Base-by-base conservation (phyloP, 2,888 invertebrate species). In the Ypsolopha sequella region DNA sequence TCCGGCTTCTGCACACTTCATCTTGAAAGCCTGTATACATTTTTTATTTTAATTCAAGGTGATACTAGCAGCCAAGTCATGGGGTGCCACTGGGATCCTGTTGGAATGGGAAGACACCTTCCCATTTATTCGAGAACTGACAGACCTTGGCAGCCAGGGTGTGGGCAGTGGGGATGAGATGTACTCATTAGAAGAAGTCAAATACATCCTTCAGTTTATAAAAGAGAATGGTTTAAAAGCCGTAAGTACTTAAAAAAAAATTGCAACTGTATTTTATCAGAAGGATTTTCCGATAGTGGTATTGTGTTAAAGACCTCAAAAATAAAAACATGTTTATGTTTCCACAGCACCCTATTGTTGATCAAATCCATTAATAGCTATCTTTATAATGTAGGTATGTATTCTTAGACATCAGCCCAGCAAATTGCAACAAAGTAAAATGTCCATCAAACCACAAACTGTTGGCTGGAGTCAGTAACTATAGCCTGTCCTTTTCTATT, bases 81-180 rank as follows among this genome's bases (percentile, higher is more conserved):
- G 93, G 87, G 93, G 95, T 24, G 94, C 92, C 0, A 95, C 94
- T 1, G 96, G 96, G 1, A 73, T 96, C 14, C 81, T 96, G 9
- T 63, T 96, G 43, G 96, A 96, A 80, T 96, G 95, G 93, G 96
- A 96, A 68, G 96, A 96, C 65, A 95, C 94, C 56, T 96, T 96
- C 76, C 96, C 96, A 0, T 96, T 93, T 71, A 80, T 80, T 6
- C 90, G 88, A 47, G 88, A 89, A 9, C 75, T 95, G 49, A 73
- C 79, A 11, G 86, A 80, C 6, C 87, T 89, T 14, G 92, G 92
- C 9, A 90, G 91, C 58, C 60, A 76, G 6, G 80, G 80, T 0
- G 74, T 79, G 53, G 78, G 81, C 44, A 81, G 87, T 0, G 84
- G 88, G 0, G 91, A 88, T 58, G 88, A 76, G 44, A 88, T 92